Evolutionary conservation across 2,797 vertebrate species (phyloP).

Genomic region (Crax fasciolata): DNA sequence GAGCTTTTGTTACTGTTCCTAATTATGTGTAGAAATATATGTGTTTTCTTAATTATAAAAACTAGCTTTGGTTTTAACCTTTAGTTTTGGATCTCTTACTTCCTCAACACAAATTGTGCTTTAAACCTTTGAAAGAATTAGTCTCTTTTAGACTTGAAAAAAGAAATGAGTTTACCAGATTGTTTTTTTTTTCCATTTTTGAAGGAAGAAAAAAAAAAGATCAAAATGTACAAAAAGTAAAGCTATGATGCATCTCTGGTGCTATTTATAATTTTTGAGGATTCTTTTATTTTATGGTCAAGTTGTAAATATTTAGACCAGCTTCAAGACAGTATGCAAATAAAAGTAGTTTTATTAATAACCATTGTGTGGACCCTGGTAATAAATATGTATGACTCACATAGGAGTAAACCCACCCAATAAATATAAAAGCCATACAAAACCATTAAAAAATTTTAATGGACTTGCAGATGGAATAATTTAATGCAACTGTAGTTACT

Average conservation of each 20-base stretch:
- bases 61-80: neutral
- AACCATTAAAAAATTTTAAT: slow-evolving; percentile 76
- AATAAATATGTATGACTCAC: slow-evolving; percentile 71
- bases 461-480: slow-evolving; percentile 74
- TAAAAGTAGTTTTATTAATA: slow-evolving; percentile 75
- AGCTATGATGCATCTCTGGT: neutral
- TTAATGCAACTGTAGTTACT: slow-evolving; percentile 56
- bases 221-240: neutral
- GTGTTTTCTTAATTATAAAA: slow-evolving; percentile 67
- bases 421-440: slow-evolving; percentile 71
- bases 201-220: neutral
- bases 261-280: slow-evolving; percentile 20
- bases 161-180: neutral
- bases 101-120: slow-evolving; percentile 15
- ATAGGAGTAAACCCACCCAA: slow-evolving; percentile 63
- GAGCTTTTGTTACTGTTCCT: slow-evolving; percentile 81
- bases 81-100: slow-evolving; percentile 36
- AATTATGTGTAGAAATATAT: slow-evolving; percentile 72
- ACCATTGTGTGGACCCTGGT: slow-evolving; percentile 58
- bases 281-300: slow-evolving; percentile 31
- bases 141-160: neutral
- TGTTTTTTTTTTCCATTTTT: neutral
- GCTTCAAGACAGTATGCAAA: slow-evolving; percentile 69
- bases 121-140: slow-evolving; percentile 43
- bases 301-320: slow-evolving; percentile 63